Conservation (phyloP, 2,113 vertebrate genomes). For the Hylia prasina region DNA sequence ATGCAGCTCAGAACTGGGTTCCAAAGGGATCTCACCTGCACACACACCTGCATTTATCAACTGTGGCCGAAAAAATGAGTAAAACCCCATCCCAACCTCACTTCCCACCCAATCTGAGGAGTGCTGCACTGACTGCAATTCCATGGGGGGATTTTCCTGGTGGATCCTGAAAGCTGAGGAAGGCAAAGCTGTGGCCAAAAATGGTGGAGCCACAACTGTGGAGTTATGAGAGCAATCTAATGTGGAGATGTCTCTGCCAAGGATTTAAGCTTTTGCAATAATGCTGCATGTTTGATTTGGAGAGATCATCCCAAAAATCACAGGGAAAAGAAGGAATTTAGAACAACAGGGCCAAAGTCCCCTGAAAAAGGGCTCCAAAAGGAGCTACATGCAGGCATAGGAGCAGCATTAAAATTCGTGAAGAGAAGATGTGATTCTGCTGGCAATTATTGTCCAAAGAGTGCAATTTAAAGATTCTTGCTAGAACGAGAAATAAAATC, state of each 20-base stretch:
- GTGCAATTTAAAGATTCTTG: not conserved
- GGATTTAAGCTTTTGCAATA: not conserved
- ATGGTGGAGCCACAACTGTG: too few species aligned
- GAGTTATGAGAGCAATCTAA: not conserved
- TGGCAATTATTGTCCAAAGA: slow-evolving; percentile 17
- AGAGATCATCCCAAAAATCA: not conserved
- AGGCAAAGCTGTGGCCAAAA: not conserved
- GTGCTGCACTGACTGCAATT: not conserved
- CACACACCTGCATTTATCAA: not conserved
- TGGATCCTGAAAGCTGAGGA: not conserved
- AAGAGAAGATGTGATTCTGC: not conserved
- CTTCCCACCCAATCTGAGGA: not conserved
- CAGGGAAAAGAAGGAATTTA: not conserved
- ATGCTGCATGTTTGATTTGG: not conserved
- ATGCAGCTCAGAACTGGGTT: not conserved
- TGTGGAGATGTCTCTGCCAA: not conserved
- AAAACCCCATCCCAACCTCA: not conserved
- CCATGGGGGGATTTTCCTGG: not conserved
- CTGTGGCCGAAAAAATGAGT: not conserved
- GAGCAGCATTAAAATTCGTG: not conserved
- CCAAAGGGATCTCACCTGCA: not conserved
- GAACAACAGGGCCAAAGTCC: not conserved
- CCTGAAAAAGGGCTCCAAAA: not conserved
- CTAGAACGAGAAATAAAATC: slow-evolving; percentile 24
- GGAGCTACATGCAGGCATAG: not conserved